phyloP scores from a whole-genome alignment of 2,797 vertebrate genomes.

The Chrosomus eos region DNA sequence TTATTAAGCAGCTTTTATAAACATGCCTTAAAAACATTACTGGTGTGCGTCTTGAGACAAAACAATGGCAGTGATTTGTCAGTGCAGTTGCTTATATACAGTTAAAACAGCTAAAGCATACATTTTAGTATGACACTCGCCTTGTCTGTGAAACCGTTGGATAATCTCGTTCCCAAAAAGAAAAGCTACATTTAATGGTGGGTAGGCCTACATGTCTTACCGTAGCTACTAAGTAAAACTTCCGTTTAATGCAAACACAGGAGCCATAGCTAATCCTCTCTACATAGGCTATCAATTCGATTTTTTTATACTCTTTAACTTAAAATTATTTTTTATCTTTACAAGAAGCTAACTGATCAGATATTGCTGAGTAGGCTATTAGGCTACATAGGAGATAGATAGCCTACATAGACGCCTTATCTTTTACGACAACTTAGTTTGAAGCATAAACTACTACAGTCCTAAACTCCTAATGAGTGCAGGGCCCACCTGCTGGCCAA shows the following conservation, averaged over 20 bases:
- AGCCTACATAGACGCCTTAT: no score
- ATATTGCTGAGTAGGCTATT: not conserved
- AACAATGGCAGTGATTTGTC: no score
- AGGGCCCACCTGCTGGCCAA: conserved; percentile 52
- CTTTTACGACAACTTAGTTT: not conserved
- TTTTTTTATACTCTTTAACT: not conserved
- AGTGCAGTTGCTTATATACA: no score
- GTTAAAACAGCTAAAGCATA: no score
- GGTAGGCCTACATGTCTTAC: not conserved
- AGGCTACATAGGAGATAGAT: not conserved
- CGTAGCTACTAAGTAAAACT: not conserved
- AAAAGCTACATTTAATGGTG: not conserved
- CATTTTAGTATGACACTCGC: no score
- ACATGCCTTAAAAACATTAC: no score
- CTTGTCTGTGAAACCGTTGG: no score
- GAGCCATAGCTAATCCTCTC: not conserved
- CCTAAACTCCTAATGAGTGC: not conserved
- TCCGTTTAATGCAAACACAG: not conserved
- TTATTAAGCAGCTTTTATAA: no score
- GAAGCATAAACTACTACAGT: not conserved
- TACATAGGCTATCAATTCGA: no score
- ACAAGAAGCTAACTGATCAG: not conserved
- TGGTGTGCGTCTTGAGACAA: no score
- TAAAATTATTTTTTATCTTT: not conserved
- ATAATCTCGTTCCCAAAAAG: not conserved